Conservation (phyloP, 2,113 vertebrate species). For the Ornithorhynchus anatinus region DNA sequence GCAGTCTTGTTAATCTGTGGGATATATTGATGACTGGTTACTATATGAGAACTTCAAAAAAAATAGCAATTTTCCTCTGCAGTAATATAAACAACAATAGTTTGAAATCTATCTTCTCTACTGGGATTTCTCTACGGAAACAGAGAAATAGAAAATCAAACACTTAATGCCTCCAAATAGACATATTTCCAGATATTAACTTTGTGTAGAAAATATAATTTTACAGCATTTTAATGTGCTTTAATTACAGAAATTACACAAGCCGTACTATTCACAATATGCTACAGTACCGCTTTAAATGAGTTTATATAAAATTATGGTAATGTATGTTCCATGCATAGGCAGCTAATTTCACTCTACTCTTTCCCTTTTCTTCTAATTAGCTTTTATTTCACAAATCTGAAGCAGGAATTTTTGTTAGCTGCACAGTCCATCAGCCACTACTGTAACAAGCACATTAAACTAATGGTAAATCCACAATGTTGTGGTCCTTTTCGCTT, state of each 20-base stretch:
- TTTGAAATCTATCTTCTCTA: background rate
- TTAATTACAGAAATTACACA: background rate
- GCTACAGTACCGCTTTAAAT: background rate
- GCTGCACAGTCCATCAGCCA: too few relatives aligned
- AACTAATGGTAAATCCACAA: too few relatives aligned
- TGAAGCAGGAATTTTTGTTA: background rate
- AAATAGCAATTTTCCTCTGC: too few relatives aligned
- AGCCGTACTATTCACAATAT: background rate
- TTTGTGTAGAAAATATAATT: background rate
- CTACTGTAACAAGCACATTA: too few relatives aligned
- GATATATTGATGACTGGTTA: background rate
- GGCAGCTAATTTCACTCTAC: background rate
- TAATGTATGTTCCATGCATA: background rate
- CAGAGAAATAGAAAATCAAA: background rate
- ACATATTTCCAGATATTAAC: background rate
- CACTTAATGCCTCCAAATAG: background rate
- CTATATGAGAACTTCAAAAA: background rate
- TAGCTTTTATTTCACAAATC: background rate
- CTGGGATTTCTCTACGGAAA: background rate
- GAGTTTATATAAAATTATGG: background rate
- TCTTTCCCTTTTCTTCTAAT: background rate
- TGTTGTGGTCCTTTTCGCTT: too few relatives aligned
- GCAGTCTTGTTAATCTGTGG: background rate
- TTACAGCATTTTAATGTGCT: background rate
- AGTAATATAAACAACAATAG: constrained; percentile 1